Base-by-base conservation (phyloP, 2,797 vertebrate species). In the Bufotes viridis region DNA sequence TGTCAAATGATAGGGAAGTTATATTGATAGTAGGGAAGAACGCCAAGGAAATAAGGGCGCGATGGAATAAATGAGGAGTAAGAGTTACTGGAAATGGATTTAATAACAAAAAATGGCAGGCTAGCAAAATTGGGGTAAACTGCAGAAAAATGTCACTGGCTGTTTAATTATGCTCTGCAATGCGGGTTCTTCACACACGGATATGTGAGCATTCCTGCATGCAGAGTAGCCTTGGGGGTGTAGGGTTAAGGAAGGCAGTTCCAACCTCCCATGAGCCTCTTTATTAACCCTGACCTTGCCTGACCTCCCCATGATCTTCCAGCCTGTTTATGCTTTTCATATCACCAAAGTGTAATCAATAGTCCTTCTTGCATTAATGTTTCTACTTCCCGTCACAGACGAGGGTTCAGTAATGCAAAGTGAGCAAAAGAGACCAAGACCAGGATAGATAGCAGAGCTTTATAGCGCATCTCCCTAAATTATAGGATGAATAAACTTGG, bases 251-350 rank as follows among this genome's bases (percentile, higher is more conserved):
- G 29, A 87, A 91, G 29, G 72, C 7, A 81, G 65, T 55, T 91
- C 89, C 78, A 82, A n/a, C 88, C 89, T 91, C 78, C 88, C n/a
- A 0, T 2, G 87, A 92, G 90, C 91, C 88, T 91, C 90, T 93
- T 93, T 91, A 91, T 94, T 92, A 93, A 82, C 83, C 87, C 86
- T 84, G 90, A 79, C 86, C 89, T 91, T 49, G n/a, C 67, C 87
- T 91, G 90, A 93, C 87, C 91, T 91, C 91, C 90, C 91, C 87
- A 90, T 90, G 81, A 90, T 90, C 24, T 89, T 90, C 78, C 90
- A 92, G 89, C 80, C 90, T 90, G 91, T 91, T 93, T 92, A 91
- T 92, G 61, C 93, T 92, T 93, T 92, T 90, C 92, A 91, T 93
- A 92, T 93, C 91, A 89, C 90, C 90, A 91, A 93, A 92, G 88